Base-by-base conservation (phyloP, 2,113 vertebrate genomes). In the Scalopus aquaticus region DNA sequence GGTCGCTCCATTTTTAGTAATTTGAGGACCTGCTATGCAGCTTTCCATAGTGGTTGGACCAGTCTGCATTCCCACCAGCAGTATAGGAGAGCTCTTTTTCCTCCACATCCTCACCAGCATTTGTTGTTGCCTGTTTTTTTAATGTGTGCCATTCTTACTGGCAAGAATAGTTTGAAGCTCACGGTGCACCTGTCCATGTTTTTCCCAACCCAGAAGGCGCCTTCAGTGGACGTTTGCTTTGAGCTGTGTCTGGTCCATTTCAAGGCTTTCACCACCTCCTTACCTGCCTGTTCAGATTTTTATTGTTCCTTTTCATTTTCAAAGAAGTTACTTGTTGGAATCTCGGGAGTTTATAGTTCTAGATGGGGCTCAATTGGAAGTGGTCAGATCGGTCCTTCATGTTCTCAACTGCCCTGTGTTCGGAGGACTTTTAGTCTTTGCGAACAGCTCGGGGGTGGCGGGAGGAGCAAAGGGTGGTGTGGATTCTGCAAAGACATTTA, bases 321-420 rank as follows among this genome's bases (percentile, higher is more conserved):
- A 77, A 49, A 69, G 24, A 35, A 73, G 32, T 84, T 8, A 26
- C 56, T 49, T 83, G 44, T n/a, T 88, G 88, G 56, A 79, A 58
- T 79, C 58, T 70, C 86, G 46, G 32, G n/a, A 65, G n/a, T 91
- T 91, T 74, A 86, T 67, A 72, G 60, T 82, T 65, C 79, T 17
- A 74, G 19, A 49, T 20, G 78, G 54, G 69, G 17, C 67, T 91
- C 58, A 78, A 70, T 30, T 83, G 54, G 20, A 81, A 79, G 37
- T 79, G 67, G 16, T 51, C n/a, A 92, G 79, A 79, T 9, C 5
- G 44, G 90, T 90, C 56, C 91, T 89, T 93, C 30, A 49, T 42
- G 13, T 70, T 90, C 28, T 90, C 10, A 26, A 28, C 49, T 89
- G 74, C 20, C 58, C 9, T 76, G 56, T 58, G 19, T 80, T 54